Base-by-base conservation (phyloP, 2,113 vertebrate genomes). In the Acanthisitta chloris region DNA sequence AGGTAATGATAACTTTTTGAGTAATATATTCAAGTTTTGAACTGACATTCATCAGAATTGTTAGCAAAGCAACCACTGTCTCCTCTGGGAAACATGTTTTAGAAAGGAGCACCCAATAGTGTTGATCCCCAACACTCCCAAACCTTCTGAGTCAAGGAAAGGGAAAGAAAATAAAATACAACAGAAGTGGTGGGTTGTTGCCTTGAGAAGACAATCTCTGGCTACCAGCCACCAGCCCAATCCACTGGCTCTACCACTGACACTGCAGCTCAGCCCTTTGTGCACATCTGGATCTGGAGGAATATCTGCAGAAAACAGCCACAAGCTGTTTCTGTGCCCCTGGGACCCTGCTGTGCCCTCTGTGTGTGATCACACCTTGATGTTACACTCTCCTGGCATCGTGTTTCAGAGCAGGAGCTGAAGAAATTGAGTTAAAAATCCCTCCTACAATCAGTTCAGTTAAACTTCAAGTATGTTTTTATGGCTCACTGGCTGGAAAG, bases 221-320 rank as follows among this genome's bases (percentile, higher is more conserved):
- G 40, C 28, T 13, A 12, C 40, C 81, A 55, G 46, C 61, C 69
- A 49, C 40, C 36, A 65, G 46, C n/a, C 67, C 0, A 6, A 85
- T 81, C 73, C 28, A 36, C 10, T 20, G 28, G 4, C 40, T 16
- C 72, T 45, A 48, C 52, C 31, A 1, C 3, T 62, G 80, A 3
- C 16, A 4, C 36, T 13, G 51, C 0, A 0, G 65, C 38, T 45
- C n/a, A 57, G 54, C 79, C 40, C 49, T 43, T 49, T 1, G 8
- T 12, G 36, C 87, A 91, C 94, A 96, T 59, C 95, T 83, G 88
- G 82, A 80, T 46, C 62, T 69, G 54, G 79, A 90, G 82, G 54
- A 90, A 94, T 82, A 83, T 65, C 92, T 93, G 79, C 82, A 92
- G 90, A 49, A 73, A 90, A 21, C 54, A n/a, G 43, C 82, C 49